Conservation (phyloP, 2,888 invertebrate species). For the Polymixis flavicincta region DNA sequence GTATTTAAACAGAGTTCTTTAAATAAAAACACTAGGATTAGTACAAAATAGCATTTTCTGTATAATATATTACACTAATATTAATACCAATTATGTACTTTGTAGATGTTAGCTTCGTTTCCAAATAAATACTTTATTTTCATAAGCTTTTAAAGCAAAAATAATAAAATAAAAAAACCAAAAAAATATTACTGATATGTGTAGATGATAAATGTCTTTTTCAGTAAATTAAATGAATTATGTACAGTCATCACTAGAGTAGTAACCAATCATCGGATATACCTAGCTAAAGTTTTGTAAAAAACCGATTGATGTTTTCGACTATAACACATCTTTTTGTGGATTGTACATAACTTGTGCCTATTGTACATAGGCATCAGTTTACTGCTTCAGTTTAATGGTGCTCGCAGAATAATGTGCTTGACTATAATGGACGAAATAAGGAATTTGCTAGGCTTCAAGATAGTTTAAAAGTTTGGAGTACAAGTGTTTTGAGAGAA, state of each 20-base stretch:
- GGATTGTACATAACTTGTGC: slow-evolving; percentile 30
- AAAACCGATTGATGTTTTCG: too few species aligned
- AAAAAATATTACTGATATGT: slow-evolving; percentile 9
- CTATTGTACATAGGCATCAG: slow-evolving; percentile 5
- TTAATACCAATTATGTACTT: slow-evolving; percentile 20
- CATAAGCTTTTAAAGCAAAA: slow-evolving; percentile 51
- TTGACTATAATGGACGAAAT: slow-evolving; percentile 37
- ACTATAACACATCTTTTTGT: too few species aligned
- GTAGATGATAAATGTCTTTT: not conserved
- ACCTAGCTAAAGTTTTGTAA: too few species aligned
- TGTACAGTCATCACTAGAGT: slow-evolving; percentile 4
- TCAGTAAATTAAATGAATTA: not conserved
- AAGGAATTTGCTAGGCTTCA: not conserved
- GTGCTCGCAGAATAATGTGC: slow-evolving; percentile 46
- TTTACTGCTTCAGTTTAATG: slow-evolving; percentile 40
- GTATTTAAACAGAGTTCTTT: slow-evolving; percentile 33
- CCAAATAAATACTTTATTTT: slow-evolving; percentile 50
- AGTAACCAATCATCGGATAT: too few species aligned
- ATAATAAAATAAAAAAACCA: slow-evolving; percentile 24
- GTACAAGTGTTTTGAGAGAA: not conserved
- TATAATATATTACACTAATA: slow-evolving; percentile 35
- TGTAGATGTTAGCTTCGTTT: slow-evolving; percentile 41
- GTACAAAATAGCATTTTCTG: slow-evolving; percentile 60
- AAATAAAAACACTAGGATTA: slow-evolving; percentile 54
- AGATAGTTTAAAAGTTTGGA: not conserved